A percentile compares a stretch with the other conserved stretches of the same genome.
phyloP scores from a whole-genome alignment of 2,113 vertebrate species.

The Cephalopholis sonnerati region DNA sequence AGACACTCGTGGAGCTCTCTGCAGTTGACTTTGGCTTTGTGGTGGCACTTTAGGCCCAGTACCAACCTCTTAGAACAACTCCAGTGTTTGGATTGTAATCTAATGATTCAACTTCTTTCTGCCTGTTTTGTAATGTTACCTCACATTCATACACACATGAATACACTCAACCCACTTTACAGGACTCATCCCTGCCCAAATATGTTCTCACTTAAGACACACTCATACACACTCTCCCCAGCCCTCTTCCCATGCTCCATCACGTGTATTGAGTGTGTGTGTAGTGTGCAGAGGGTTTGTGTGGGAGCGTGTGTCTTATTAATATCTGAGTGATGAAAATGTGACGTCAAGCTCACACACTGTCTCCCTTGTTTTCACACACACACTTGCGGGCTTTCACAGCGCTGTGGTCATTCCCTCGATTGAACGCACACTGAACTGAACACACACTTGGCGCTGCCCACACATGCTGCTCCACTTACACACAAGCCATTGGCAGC shows the following conservation, averaged over 20 bases:
- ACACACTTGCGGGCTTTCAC: conserved; percentile 56
- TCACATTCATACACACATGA: conserved; percentile 37
- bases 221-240: background rate
- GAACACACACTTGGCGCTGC: conserved; percentile 37
- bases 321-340: conserved; percentile 80
- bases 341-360: conserved; percentile 79
- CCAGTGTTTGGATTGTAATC: conserved; percentile 43
- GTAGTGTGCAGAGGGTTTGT: conserved; percentile 13
- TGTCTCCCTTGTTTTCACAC: conserved; percentile 76
- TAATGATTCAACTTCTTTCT: conserved; percentile 11
- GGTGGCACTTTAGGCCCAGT: background rate
- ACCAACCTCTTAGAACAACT: background rate
- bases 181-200: conserved; percentile 33
- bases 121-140: conserved; percentile 16
- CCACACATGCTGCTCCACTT: conserved; percentile 52
- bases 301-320: conserved; percentile 66
- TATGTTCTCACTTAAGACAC: conserved; percentile 40
- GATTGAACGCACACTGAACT: conserved; percentile 42
- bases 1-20: background rate
- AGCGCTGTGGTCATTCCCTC: conserved; percentile 50
- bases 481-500: conserved; percentile 5
- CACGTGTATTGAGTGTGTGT: conserved; percentile 6
- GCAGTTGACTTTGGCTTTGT: conserved; percentile 15
- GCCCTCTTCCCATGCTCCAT: conserved; percentile 1
- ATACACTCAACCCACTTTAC: conserved; percentile 27